Conservation (phyloP, 2,888 invertebrate genomes). For the Ceratothoa steindachneri region DNA sequence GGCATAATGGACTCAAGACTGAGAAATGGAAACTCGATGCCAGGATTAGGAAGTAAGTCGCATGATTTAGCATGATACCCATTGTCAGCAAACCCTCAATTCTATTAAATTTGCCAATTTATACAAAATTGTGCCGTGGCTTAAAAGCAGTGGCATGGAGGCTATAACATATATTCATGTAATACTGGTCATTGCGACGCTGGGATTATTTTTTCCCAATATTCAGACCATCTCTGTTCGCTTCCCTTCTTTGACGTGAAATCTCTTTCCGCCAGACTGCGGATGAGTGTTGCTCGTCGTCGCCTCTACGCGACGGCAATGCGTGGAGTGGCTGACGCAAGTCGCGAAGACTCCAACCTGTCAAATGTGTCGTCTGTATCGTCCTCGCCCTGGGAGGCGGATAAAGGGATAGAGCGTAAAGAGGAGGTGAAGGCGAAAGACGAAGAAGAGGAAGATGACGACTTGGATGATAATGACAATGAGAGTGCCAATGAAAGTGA, state of each 20-base stretch:
- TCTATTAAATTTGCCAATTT: too few species aligned
- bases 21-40: conserved; percentile 90
- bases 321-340: conserved; percentile 28
- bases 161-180: background rate
- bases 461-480: conserved; percentile 48
- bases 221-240: too few species aligned
- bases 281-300: conserved; percentile 43
- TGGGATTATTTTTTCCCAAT: background rate
- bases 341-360: conserved; percentile 47
- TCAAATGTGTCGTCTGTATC: conserved; percentile 33
- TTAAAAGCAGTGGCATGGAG: too few species aligned
- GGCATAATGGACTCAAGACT: conserved; percentile 76
- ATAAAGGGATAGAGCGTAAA: conserved; percentile 26
- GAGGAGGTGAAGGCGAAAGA: conserved; percentile 56
- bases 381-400: conserved; percentile 27
- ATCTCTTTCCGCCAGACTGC: too few species aligned
- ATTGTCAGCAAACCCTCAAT: conserved; percentile 12
- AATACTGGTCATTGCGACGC: background rate
- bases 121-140: too few species aligned
- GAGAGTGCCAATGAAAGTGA: conserved; percentile 73
- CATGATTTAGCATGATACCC: conserved; percentile 50
- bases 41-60: conserved; percentile 83
- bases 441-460: conserved; percentile 49
- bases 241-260: too few species aligned
- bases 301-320: conserved; percentile 39